Evolutionary conservation across 1,140 invertebrate genomes (phyloP).

Genomic region (Saxidomus purpurata): DNA sequence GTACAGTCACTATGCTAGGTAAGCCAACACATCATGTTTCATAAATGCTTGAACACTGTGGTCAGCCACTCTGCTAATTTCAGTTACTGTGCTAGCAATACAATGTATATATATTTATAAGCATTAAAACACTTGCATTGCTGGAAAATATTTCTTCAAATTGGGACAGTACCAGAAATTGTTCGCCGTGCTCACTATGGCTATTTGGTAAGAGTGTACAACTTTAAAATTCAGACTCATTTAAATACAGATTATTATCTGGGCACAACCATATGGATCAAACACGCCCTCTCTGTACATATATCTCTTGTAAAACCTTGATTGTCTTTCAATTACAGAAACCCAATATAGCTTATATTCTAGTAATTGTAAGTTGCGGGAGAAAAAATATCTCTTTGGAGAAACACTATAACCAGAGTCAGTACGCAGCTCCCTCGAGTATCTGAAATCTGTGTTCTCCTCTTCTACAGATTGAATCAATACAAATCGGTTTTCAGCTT

Average conservation of each 20-base stretch:
- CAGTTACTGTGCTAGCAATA: slow-evolving; percentile 80
- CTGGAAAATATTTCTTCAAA: too few relatives aligned
- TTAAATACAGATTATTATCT: slow-evolving; percentile 67
- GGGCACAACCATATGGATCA: background rate
- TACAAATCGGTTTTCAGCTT: slow-evolving; percentile 16
- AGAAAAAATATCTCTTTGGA: background rate
- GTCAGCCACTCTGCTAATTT: slow-evolving; percentile 62
- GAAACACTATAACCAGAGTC: background rate
- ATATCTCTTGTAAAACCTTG: background rate
- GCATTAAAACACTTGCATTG: too few relatives aligned
- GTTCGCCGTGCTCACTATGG: too few relatives aligned
- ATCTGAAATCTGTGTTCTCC: background rate
- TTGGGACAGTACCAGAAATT: too few relatives aligned
- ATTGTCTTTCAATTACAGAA: slow-evolving; percentile 37
- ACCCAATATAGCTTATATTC: slow-evolving; percentile 11
- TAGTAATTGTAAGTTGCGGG: background rate
- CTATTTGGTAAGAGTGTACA: too few relatives aligned
- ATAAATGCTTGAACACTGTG: too few relatives aligned
- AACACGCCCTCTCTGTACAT: background rate
- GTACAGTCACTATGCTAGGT: slow-evolving; percentile 75
- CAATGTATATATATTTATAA: too few relatives aligned
- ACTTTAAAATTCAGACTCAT: too few relatives aligned
- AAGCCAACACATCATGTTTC: slow-evolving; percentile 56
- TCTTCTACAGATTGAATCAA: slow-evolving; percentile 29
- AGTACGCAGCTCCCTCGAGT: background rate